phyloP scores from a whole-genome alignment of 2,888 invertebrate genomes.

The Calliopum simillimum region DNA sequence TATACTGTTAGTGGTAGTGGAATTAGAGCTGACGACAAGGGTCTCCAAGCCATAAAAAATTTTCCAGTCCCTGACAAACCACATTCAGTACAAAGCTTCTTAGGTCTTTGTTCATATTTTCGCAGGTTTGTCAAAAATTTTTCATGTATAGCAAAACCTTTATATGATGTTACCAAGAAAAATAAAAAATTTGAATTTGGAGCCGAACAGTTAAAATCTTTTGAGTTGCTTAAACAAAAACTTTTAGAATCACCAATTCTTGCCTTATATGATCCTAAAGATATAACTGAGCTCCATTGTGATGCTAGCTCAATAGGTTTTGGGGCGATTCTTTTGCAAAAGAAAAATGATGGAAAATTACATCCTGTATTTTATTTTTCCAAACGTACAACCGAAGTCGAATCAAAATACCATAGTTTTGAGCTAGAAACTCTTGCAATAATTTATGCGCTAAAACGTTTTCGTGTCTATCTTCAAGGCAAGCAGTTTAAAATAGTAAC shows the following conservation, averaged over 20 bases:
- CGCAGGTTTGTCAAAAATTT: slow-evolving; percentile 38
- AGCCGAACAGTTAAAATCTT: slow-evolving; percentile 22
- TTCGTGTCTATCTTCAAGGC: too few species aligned
- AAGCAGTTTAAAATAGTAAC: too few species aligned
- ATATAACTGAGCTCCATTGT: too few species aligned
- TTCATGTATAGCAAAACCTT: slow-evolving; percentile 37
- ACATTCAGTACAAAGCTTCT: slow-evolving; percentile 33
- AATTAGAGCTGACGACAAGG: slow-evolving; percentile 32
- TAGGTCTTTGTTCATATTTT: slow-evolving; percentile 41
- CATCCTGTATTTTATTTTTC: slow-evolving; percentile 38
- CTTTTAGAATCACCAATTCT: too few species aligned
- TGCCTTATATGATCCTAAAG: too few species aligned
- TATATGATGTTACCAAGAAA: slow-evolving; percentile 37
- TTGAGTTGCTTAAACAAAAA: slow-evolving; percentile 32
- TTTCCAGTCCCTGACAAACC: slow-evolving; percentile 33
- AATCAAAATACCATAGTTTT: slow-evolving; percentile 56
- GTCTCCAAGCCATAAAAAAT: slow-evolving; percentile 21
- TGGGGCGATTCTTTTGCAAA: too few species aligned
- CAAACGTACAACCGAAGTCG: slow-evolving; percentile 23
- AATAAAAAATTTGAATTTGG: slow-evolving; percentile 30
- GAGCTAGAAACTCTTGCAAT: too few species aligned
- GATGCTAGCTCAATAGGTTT: too few species aligned
- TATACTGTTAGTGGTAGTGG: slow-evolving; percentile 20
- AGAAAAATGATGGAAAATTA: too few species aligned
- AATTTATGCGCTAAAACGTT: slow-evolving; percentile 15